These are phyloP conservation scores for Battus philenor DNA, from an alignment of 1,140 invertebrate genomes.

Conservation along the genomic window DNA sequence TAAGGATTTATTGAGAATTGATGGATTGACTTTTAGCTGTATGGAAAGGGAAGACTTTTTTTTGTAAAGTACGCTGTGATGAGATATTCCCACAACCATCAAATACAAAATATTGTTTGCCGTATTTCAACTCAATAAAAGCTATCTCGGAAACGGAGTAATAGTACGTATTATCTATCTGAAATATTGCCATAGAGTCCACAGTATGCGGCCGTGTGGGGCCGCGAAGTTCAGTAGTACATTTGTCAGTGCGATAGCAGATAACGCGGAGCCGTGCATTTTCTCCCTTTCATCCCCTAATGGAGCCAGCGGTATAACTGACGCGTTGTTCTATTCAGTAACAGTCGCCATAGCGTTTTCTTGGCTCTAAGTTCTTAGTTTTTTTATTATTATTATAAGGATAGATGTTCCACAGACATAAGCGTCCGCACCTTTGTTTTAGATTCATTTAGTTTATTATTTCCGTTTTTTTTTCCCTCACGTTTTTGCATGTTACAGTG, in stretches of 20 bases:
- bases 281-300: slow-evolving; percentile 2
- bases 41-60: background rate
- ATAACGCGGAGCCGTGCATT: background rate
- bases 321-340: too few relatives aligned
- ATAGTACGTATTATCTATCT: slow-evolving; percentile 24
- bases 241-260: slow-evolving; percentile 7
- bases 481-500: too few relatives aligned
- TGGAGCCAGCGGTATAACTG: background rate
- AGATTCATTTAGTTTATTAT: too few relatives aligned
- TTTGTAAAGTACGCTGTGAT: background rate
- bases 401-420: too few relatives aligned
- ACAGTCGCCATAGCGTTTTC: too few relatives aligned
- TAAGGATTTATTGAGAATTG: too few relatives aligned
- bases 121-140: slow-evolving; percentile 30
- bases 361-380: too few relatives aligned
- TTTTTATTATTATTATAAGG: too few relatives aligned
- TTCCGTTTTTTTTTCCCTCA: too few relatives aligned
- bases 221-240: slow-evolving; percentile 3
- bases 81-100: slow-evolving; percentile 9
- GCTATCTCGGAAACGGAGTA: slow-evolving; percentile 20
- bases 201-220: slow-evolving; percentile 3
- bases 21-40: too few relatives aligned
- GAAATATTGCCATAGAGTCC: slow-evolving; percentile 21
- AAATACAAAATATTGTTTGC: slow-evolving; percentile 23
- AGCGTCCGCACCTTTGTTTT: too few relatives aligned